Evolutionary conservation across 2,888 invertebrate genomes (phyloP), one percentile per base, ranked within the genome.

Genomic region (Mythimna albipuncta): DNA sequence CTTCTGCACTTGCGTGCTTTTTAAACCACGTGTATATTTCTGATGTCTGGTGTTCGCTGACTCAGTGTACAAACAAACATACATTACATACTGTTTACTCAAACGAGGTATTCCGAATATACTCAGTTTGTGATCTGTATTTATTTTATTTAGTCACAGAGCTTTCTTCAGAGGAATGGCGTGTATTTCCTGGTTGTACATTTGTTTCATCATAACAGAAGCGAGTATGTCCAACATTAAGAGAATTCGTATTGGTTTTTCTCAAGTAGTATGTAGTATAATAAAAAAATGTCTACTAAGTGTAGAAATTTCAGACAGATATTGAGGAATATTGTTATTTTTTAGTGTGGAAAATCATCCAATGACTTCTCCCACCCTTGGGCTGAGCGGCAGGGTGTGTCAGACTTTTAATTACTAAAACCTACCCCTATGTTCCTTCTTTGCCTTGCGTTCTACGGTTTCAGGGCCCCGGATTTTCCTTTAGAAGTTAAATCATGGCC

Each of bases 1-100:
- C 50, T 73, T 62, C 57, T 72, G 64, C 1, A 19, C 1, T 35
- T 11, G 19, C 16, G 6, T 69, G 10, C 1, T 0, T 2, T 5
- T 32, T 26, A 58, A 5, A 7, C 2, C 26, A 59, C 50, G 64
- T 71, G 59, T 76, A 64, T 61, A 38, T 68, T 65, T 44, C 52
- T 50, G 62, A 66, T 71, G 71, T 85, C 85, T 86, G 77, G 70
- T n/a, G 41, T 26, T 38, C 38, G 63, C 54, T 87, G 87, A 82
- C 64, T 87, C 87, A 85, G 55, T 47, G 57, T 64, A 47, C 69
- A 77, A 59, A 75, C 72, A 72, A 68, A 85, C 80, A 75, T 38
- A 71, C 75, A 61, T 85, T 76, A 72, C 75, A 44, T 74, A 66
- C 50, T 77, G 76, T 85, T 82, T 67, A 72, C 83, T 44, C 44